Conservation (phyloP, 2,888 invertebrate species). For the Trachelus tabidus region DNA sequence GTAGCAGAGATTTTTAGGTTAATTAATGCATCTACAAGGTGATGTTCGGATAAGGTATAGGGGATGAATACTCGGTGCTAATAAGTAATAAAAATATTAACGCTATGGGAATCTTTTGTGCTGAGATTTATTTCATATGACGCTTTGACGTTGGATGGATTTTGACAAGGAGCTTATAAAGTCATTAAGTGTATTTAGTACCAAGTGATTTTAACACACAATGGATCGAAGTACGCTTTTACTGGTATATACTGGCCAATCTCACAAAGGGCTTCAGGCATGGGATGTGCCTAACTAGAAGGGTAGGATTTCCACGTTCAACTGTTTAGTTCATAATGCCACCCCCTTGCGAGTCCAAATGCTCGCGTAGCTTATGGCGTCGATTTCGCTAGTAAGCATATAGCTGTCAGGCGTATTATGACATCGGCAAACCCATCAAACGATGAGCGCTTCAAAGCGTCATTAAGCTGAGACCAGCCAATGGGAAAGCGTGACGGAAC, state of each 20-base stretch:
- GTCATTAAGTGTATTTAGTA: background rate
- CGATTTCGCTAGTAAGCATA: constrained; percentile 4
- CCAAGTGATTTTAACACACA: constrained; percentile 29
- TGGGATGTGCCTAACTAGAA: background rate
- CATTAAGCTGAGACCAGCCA: constrained; percentile 3
- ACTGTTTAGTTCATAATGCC: constrained; percentile 29
- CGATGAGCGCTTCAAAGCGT: constrained; percentile 48
- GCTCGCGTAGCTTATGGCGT: constrained; percentile 16
- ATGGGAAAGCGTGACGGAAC: background rate
- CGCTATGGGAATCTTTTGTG: background rate
- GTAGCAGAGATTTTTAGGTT: background rate
- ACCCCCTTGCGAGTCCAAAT: constrained; percentile 4
- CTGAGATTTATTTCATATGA: background rate
- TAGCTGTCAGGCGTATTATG: constrained; percentile 34
- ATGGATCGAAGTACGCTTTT: constrained; percentile 44
- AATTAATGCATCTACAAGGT: background rate
- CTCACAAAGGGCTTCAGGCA: constrained; percentile 44
- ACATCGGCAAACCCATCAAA: constrained; percentile 55
- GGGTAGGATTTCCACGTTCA: constrained; percentile 11
- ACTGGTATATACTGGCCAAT: constrained; percentile 52
- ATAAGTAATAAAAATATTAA: background rate
- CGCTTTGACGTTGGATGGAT: background rate
- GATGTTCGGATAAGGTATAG: background rate
- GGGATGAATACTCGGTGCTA: background rate
- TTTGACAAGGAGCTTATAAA: background rate